phyloP scores from a whole-genome alignment of 2,113 vertebrate genomes.

The Macrotus californicus region DNA sequence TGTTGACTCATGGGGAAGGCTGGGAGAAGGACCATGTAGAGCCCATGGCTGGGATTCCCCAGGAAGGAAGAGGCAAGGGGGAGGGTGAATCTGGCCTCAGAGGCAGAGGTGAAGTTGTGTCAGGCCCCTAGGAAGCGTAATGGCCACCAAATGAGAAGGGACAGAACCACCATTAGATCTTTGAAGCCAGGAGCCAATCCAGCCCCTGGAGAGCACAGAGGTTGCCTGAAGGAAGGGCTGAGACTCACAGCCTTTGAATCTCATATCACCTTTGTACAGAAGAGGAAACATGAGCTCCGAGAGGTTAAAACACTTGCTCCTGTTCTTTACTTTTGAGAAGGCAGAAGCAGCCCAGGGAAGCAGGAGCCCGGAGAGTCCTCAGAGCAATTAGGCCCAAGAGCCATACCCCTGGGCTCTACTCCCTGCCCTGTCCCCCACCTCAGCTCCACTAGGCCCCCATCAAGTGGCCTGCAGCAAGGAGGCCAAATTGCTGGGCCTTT shows the following conservation, averaged over 20 bases:
- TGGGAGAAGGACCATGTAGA: neutral
- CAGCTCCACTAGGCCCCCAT: fast-evolving
- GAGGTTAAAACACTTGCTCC: neutral
- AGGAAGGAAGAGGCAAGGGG: neutral
- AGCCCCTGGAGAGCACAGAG: neutral
- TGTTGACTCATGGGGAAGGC: neutral
- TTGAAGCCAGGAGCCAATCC: neutral
- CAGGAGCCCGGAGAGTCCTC: neutral
- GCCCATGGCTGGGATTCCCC: neutral
- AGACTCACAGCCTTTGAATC: neutral
- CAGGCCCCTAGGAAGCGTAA: neutral
- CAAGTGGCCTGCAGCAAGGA: neutral
- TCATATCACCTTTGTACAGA: neutral
- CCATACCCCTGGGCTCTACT: neutral
- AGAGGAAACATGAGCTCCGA: neutral
- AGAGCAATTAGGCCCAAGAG: neutral
- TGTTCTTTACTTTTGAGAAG: neutral
- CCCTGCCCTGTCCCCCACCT: neutral
- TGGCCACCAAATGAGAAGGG: neutral
- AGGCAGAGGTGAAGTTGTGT: neutral
- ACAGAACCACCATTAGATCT: neutral
- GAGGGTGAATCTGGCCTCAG: neutral
- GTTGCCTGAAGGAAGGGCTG: neutral
- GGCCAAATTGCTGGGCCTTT: neutral
- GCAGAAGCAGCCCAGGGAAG: neutral